These are phyloP conservation scores for Mobula hypostoma DNA, from an alignment of 2,113 vertebrate genomes.

Conservation along the genomic window DNA sequence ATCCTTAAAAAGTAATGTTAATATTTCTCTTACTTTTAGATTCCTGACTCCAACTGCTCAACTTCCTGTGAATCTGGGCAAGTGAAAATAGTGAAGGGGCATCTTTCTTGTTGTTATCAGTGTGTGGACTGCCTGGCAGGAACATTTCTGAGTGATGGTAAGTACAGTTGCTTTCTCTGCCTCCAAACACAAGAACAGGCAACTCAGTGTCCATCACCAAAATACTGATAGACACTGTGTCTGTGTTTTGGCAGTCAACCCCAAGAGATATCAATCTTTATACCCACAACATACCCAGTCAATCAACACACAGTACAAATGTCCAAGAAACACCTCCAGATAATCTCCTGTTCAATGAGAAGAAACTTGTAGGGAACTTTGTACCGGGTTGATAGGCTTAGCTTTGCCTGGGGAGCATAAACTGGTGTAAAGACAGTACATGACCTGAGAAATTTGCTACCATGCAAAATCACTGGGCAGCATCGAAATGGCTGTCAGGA, in stretches of 20 bases:
- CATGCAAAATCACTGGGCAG: not conserved
- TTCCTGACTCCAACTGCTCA: conserved; percentile 27
- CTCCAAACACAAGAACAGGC: not conserved
- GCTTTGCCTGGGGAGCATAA: not conserved
- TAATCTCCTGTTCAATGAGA: too few relatives aligned
- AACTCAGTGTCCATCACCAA: not conserved
- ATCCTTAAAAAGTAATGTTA: not conserved
- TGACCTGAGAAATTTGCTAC: not conserved
- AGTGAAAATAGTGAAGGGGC: conserved; percentile 9
- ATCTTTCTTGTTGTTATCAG: conserved; percentile 36
- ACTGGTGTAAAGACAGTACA: not conserved
- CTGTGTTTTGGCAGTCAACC: too few relatives aligned
- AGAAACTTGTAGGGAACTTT: too few relatives aligned
- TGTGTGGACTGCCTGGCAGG: conserved; percentile 32
- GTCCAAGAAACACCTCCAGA: too few relatives aligned
- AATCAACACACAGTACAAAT: not conserved
- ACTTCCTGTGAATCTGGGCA: conserved; percentile 17
- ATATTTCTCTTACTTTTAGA: not conserved
- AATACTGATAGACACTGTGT: not conserved
- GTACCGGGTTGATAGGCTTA: too few relatives aligned
- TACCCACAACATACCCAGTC: not conserved
- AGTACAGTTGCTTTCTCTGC: not conserved
- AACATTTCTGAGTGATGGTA: conserved; percentile 33
- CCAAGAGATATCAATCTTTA: not conserved
- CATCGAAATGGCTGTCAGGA: too few relatives aligned